phyloP scores from a whole-genome alignment of 35 echinoderm and acorn worm species.

The Ptychodera flava region DNA sequence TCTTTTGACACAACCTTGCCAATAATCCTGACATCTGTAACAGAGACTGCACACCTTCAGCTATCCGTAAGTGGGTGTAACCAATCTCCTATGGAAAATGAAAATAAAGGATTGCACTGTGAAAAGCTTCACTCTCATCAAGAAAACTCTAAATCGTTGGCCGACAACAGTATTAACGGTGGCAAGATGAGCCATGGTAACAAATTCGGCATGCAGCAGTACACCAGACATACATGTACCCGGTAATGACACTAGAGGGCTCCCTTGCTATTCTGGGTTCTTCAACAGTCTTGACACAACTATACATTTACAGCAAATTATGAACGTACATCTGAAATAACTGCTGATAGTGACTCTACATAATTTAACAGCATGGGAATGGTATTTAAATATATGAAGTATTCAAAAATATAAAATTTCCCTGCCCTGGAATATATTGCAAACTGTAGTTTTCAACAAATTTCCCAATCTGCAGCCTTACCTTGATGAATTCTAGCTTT shows the following conservation, averaged over 20 bases:
- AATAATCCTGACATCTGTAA: slow-evolving; percentile 83
- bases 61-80: slow-evolving; percentile 89
- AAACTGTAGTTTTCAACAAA: neutral
- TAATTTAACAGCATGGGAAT: too few relatives aligned
- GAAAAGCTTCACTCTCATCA: too few relatives aligned
- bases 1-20: slow-evolving; percentile 90
- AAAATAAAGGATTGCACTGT: too few relatives aligned
- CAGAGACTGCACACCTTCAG: slow-evolving; percentile 91
- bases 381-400: too few relatives aligned
- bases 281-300: too few relatives aligned
- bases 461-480: too few relatives aligned
- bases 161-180: neutral
- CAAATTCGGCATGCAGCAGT: neutral
- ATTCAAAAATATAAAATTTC: neutral
- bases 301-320: too few relatives aligned
- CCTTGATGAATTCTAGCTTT: slow-evolving; percentile 95
- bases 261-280: neutral
- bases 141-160: neutral
- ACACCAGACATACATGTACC: neutral
- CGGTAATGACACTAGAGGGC: neutral
- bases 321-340: neutral
- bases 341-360: neutral
- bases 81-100: slow-evolving; percentile 79
- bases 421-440: neutral
- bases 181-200: neutral